Base-by-base conservation (phyloP, 2,888 invertebrate genomes). In the Apodemia hepburni region DNA sequence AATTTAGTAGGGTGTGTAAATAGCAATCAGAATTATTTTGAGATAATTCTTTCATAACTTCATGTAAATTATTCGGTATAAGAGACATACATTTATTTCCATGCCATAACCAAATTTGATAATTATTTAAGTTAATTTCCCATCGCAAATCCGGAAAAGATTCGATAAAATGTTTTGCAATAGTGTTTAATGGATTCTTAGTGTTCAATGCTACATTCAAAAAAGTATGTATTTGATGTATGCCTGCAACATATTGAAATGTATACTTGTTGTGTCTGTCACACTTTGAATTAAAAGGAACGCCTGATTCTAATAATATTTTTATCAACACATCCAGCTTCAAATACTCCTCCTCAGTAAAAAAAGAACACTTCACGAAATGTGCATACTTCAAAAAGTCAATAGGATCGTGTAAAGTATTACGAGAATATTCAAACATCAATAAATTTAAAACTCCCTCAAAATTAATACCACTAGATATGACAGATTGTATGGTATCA, bases 151-250 rank as follows among this genome's bases (percentile, higher is more conserved):
- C 12, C 3, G 51, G 27, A 8, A 54, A 54, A 2, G 12, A 27
- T 27, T 54, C 27, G 9, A 54, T 54, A 27, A 54, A 54, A 54
- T 18, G 27, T 22, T 54, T 54, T 15, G 51, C 8, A 22, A 54
- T 22, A 12, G 11, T 27, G 5, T 54, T 22, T 27, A 22, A 18
- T 22, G 22, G 18, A 18, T 22, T 22, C 3, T 22, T 12, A 54
- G 22, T 54, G 5, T 27, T 22, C 15, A 27, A 54, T 54, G 18
- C 22, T 22, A 27, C 2, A 54, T 18, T 18, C 2, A 51, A 51
- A 51, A 51, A 12, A 27, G 51, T 51, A 51, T 51, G 51, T 11
- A 51, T 51, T 51, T 22, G 51, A 22, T 51, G 51, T 18, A 51
- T 51, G 12, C 51, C 22, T 3, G 12, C 51, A 12, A 12, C 51